A percentile compares a stretch with the other conserved stretches of the same genome.
phyloP scores from a whole-genome alignment of 2,888 invertebrate species.

The Aporophyla nigra region DNA sequence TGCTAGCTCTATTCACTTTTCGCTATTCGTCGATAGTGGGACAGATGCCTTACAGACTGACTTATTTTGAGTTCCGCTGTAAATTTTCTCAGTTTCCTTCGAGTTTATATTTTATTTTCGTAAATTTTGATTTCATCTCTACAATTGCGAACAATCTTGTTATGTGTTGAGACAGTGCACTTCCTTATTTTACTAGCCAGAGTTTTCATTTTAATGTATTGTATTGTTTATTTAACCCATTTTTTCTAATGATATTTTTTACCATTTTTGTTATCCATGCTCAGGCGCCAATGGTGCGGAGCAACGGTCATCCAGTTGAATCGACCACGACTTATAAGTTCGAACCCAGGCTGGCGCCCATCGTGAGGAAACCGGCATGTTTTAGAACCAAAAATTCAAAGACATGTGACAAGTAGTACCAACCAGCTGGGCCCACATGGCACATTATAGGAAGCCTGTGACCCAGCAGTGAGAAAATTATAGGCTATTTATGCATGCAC shows the following conservation, averaged over 20 bases:
- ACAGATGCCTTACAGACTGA: slow-evolving; percentile 44
- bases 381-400: too few relatives aligned
- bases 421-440: too few relatives aligned
- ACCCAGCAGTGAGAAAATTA: too few relatives aligned
- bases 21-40: neutral
- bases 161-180: slow-evolving; percentile 17
- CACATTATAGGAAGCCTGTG: too few relatives aligned
- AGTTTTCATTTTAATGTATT: neutral
- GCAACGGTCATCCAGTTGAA: too few relatives aligned
- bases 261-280: neutral
- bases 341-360: too few relatives aligned
- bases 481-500: too few relatives aligned
- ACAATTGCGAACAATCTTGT: slow-evolving; percentile 25
- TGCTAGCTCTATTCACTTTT: neutral
- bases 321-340: too few relatives aligned
- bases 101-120: slow-evolving; percentile 53
- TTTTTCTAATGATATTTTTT: neutral
- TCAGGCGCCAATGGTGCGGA: neutral
- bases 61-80: slow-evolving; percentile 62
- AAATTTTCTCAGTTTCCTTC: slow-evolving; percentile 47
- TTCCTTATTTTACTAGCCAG: slow-evolving; percentile 25
- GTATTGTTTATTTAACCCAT: neutral
- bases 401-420: too few relatives aligned
- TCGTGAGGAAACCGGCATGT: too few relatives aligned
- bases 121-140: slow-evolving; percentile 31